Base-by-base conservation (phyloP, 2,797 vertebrate genomes). In the Schizopygopsis pylzovi region DNA sequence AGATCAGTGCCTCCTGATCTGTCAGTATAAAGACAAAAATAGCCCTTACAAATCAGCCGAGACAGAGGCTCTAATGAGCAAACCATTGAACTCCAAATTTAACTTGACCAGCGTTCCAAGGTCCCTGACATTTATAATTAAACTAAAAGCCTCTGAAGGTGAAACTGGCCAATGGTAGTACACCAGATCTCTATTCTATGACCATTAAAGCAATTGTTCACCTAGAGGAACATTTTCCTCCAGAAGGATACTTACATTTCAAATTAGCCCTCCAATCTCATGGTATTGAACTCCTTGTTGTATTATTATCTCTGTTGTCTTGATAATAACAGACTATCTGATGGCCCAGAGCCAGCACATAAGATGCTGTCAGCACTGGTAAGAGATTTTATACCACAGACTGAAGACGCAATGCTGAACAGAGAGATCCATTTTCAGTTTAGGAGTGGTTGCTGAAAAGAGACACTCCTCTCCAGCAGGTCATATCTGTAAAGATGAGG, bases 1-100 rank as follows among this genome's bases (percentile, higher is more conserved):
- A 93, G 93, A 94, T 94, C 93, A 93, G 90, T 89, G 91, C 90
- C 91, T 93, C 93, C 92, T 94, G 93, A 95, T 95, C 92, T 91
- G 90, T 95, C 92, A 93, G 92, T 93, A 84, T 90, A 90, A 92
- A 43, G 90, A 91, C 92, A 93, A 94, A 95, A 94, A 95, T 94
- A 95, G 93, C 91, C 80, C 86, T 81, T 88, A 89, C 91, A 93
- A 93, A 91, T 92, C 93, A 93, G 90, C 90, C 73, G 90, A 93
- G 90, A 92, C 89, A 82, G 73, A 73, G 49, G 90, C 88, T 91
- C 71, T 76, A 80, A 90, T 52, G 89, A 92, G 87, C 91, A 87
- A 91, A 90, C 80, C 89, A 73, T 79, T 87, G 90, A 91, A 92
- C 81, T 92, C 90, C 91, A 91, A 91, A 91, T 90, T 93, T 94